Evolutionary conservation across 1,140 invertebrate species (phyloP).

Genomic region (Micrasema longulum): DNA sequence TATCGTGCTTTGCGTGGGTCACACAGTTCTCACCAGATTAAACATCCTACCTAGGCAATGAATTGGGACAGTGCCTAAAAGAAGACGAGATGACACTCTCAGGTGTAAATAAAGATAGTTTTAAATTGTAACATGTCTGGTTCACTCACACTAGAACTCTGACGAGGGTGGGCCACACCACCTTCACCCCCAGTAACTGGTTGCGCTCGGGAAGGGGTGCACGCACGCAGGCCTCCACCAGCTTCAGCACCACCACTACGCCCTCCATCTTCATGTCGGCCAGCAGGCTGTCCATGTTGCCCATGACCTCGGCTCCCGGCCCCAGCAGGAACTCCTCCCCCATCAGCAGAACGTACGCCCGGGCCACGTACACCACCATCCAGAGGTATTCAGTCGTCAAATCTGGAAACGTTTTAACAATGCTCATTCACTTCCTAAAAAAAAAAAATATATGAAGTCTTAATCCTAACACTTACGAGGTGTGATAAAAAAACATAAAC

Average conservation of each 20-base stretch:
- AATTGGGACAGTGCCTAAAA: too few relatives aligned
- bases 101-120: too few relatives aligned
- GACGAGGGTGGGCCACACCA: conserved; percentile 72
- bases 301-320: conserved; percentile 76
- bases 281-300: conserved; percentile 76
- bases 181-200: conserved; percentile 71
- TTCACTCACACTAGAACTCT: conserved; percentile 75
- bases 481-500: too few relatives aligned
- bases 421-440: too few relatives aligned
- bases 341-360: conserved; percentile 86
- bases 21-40: too few relatives aligned
- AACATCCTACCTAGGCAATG: too few relatives aligned
- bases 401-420: too few relatives aligned
- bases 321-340: conserved; percentile 83
- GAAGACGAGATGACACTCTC: too few relatives aligned
- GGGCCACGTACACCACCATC: conserved; percentile 82
- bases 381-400: conserved; percentile 83
- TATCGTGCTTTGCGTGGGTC: too few relatives aligned
- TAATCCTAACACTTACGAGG: too few relatives aligned
- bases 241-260: conserved; percentile 77
- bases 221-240: conserved; percentile 79
- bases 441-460: too few relatives aligned
- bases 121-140: not conserved
- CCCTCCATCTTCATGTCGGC: conserved; percentile 85
- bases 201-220: conserved; percentile 74